Evolutionary conservation across 2,888 invertebrate genomes (phyloP), one percentile per base, ranked within the genome.

Genomic region (Quadriops clusia): DNA sequence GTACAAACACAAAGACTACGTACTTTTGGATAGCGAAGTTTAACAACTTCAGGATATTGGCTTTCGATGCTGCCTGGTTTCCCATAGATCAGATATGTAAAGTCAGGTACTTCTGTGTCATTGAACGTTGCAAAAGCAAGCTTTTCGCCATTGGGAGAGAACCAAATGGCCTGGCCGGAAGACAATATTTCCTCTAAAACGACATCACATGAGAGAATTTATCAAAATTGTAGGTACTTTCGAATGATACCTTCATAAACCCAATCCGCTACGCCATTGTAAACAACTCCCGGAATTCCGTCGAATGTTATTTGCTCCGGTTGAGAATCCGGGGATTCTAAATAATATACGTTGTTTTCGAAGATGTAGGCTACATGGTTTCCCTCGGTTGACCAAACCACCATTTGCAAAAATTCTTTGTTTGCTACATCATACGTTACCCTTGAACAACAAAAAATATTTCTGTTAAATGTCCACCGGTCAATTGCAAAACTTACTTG

Each of bases 221-320:
- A 36, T 13, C n/a, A 27, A 17, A 8, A 30, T 33, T 32, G 32
- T 7, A 8, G 17, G 17, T 13, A 13, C 26, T 13, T 10, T 17
- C 6, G 6, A 9, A 24, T 31, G 17, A 11, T 54, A 82, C 84
- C 84, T 73, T 91, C 91, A 54, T 93, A 93, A 18, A 91, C 77
- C 93, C 93, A 93, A 57, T 93, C 91, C 5, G 89, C 74, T 11
- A 84, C 68, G 3, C 90, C 90, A 53, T 84, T 82, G 56, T 79
- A 89, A 20, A 33, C 17, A 18, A 36, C 33, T 17, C 27, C 76
- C 1, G 65, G 64, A 2, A 68, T 53, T 2, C 82, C 82, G 32
- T 72, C 70, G 5, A 50, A 56, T 1, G 82, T 82, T 23, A 48
- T 43, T 32, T 34, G 55, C 51, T 7, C 45, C 42, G 32, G 54